A percentile compares a stretch with the other conserved stretches of the same genome.
Conservation (phyloP, 2,113 vertebrate species). For the Laticauda laticaudata region DNA sequence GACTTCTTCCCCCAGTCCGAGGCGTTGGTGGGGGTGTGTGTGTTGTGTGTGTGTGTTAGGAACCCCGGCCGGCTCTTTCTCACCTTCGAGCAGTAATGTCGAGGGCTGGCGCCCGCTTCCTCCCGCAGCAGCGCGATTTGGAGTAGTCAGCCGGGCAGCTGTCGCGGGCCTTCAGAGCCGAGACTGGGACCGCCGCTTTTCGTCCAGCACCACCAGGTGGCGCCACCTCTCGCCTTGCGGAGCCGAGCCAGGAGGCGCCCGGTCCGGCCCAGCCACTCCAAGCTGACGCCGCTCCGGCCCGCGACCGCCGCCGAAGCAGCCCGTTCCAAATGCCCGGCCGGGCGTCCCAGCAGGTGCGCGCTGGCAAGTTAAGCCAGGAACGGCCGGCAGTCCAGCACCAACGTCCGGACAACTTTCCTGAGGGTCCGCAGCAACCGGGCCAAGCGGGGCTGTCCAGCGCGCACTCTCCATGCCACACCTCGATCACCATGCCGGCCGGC, state of each 20-base stretch:
- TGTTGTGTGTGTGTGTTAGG: too few species aligned
- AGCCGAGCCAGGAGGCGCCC: conserved; percentile 72
- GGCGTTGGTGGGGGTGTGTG: too few species aligned
- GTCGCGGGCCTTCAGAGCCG: conserved; percentile 69
- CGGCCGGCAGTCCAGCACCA: conserved; percentile 83
- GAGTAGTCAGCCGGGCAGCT: conserved; percentile 75
- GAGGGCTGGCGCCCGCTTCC: conserved; percentile 62
- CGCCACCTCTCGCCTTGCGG: conserved; percentile 68
- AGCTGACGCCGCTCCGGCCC: conserved; percentile 68
- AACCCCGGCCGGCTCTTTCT: not conserved
- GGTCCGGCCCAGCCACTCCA: conserved; percentile 81
- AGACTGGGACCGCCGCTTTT: conserved; percentile 65
- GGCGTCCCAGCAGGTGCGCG: conserved; percentile 73
- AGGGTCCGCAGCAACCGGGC: conserved; percentile 73
- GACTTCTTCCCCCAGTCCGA: too few species aligned
- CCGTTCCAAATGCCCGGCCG: conserved; percentile 84
- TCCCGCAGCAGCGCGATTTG: conserved; percentile 74
- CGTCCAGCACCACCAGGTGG: conserved; percentile 79
- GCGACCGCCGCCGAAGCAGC: conserved; percentile 77
- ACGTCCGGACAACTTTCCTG: conserved; percentile 66
- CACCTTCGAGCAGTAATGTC: conserved; percentile 80
- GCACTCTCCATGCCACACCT: conserved; percentile 60
- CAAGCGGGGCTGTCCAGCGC: conserved; percentile 70
- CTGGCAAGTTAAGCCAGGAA: conserved; percentile 78
- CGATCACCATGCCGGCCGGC: conserved; percentile 44